Base-by-base conservation (phyloP, 2,113 vertebrate genomes). In the Microcebus tavaratra region DNA sequence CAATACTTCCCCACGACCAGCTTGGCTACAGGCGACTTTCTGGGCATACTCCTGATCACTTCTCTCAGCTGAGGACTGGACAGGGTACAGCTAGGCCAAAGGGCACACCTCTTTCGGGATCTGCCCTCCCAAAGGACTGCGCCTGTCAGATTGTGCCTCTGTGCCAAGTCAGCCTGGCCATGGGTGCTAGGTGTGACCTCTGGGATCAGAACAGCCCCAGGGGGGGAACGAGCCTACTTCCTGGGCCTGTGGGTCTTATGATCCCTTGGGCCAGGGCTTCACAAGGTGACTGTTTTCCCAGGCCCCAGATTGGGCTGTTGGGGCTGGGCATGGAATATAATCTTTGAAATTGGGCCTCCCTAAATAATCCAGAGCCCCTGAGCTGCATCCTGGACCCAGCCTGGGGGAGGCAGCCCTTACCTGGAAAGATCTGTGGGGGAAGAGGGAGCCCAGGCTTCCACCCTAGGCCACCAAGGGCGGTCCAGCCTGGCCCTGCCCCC, bases 401-500 rank as follows among this genome's bases (percentile, higher is more conserved):
- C 42, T 4, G 0, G 17, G 53, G 53, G 10, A 67, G 53, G 50
- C 45, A 29, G 81, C 61, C 57, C 27, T 59, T 21, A 42, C 27
- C 29, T 57, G n/a, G 14, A 65, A 36, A 53, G 18, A 8, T 29
- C n/a, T 34, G 55, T 11, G 57, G 8, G n/a, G 59, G 45, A 11
- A 23, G 39, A 72, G n/a, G 31, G 65, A 34, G 5, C 59, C 80
- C 25, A 12, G 45, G 65, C 45, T 45, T 78, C 79, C 57, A 65
- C 20, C 79, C 20, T 13, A 6, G 78, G 73, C n/a, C 10, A 4
- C 50, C 18, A 63, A 72, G 92, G 97, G 94, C 86, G 34, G 87
- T 27, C 18, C 7, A 9, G 23, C 25, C 65, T 15, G 79, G 94
- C 97, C 97, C 97, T 78, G 65, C 96, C 97, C 97, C 96, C 83